Base-by-base conservation (phyloP, 2,888 invertebrate species). In the Eucriotettix oculatus region DNA sequence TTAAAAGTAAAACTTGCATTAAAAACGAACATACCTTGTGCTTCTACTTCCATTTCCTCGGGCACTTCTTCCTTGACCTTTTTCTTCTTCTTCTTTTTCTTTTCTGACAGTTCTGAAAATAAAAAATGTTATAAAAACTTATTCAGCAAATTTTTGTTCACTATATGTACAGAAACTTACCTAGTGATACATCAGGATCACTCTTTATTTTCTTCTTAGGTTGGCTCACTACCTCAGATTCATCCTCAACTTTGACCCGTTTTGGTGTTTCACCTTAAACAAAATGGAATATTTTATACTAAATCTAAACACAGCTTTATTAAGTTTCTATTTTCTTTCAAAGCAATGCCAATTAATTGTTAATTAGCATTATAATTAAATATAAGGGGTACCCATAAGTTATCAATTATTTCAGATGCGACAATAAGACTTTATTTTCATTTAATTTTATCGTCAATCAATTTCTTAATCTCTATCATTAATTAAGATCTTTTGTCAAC, bases 11-110 rank as follows among this genome's bases (percentile, higher is more conserved):
- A 29, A 29, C 29, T 29, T 29, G 29, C 29, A 29, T 29, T 29
- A 29, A 29, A 29, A 29, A 29, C 29, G 7, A 29, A 29, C 7
- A 29, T 29, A 29, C 29, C 29, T 29, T 57, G 44, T 29, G 54
- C 61, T 16, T 40, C 48, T 40, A 48, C 62, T n/a, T 57, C 58
- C 42, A 64, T 55, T 16, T 54, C 54, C n/a, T 17, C 57, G 17
- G 41, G 55, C 16, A 61, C 16, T 16, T 16, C 57, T 7, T 1
- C 29, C 48, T 56, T 59, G 42, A 56, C 44, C 54, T 60, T 65
- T 1, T 60, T 40, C 14, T 65, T 64, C 54, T 66, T 65, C 58
- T 69, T 71, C 55, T 69, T 71, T 64, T 71, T 72, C 42, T 71
- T 72, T 42, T 68, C 70, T 14, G 68, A 68, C 12, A 42, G 60